Conservation (phyloP, 2,888 invertebrate species). For the Tenthredo mesomela region DNA sequence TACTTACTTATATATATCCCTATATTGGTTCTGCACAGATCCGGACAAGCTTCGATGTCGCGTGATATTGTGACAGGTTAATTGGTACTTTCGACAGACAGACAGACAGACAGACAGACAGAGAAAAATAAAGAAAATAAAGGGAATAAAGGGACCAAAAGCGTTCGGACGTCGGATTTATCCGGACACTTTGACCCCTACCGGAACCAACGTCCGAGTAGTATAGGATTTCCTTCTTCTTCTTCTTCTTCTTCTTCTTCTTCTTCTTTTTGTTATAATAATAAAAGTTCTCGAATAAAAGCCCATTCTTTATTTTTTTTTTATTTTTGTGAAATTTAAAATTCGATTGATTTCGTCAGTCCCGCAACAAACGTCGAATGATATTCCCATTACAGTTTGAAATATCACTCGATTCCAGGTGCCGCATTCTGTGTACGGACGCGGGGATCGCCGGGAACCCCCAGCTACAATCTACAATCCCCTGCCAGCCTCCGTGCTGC, state of each 20-base stretch:
- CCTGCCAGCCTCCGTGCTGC: not conserved
- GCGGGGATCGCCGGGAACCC: not conserved
- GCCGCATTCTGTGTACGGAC: not conserved
- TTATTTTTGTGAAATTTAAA: not conserved
- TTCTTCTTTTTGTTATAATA: not conserved
- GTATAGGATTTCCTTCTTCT: not conserved
- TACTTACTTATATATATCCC: constrained; percentile 15
- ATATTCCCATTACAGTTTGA: constrained; percentile 33
- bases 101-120: constrained; percentile 51
- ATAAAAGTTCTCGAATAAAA: not conserved
- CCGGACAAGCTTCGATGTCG: constrained; percentile 1
- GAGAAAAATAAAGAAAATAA: constrained; percentile 48
- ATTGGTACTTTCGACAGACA: constrained; percentile 49
- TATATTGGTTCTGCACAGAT: constrained; percentile 12
- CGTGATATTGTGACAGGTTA: constrained; percentile 46
- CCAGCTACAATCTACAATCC: not conserved
- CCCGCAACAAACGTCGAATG: constrained; percentile 20
- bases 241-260: not conserved
- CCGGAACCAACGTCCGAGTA: constrained; percentile 32
- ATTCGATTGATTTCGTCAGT: constrained; percentile 44
- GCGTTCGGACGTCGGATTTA: constrained; percentile 51
- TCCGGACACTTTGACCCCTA: constrained; percentile 24
- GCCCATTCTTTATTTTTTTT: not conserved
- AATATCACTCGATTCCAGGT: constrained; percentile 25
- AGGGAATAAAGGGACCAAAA: constrained; percentile 45